Evolutionary conservation across 2,888 invertebrate genomes (phyloP), one percentile per base, ranked within the genome.

Genomic region (Eilema caniola): DNA sequence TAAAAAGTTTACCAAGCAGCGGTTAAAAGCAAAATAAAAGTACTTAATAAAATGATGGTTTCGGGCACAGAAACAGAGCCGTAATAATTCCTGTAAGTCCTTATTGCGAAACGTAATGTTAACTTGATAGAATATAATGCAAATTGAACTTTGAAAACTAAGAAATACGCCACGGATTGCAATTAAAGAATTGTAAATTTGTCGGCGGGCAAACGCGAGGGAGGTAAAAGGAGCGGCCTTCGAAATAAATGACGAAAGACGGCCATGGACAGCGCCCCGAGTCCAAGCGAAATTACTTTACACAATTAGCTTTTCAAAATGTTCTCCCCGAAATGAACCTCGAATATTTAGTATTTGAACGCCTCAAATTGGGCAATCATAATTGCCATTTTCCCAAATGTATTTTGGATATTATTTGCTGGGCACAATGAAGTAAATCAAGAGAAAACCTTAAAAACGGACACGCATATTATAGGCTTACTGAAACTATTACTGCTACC

Each of bases 301-400:
- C 83, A 86, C 89, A 91, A 92, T 91, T 91, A 91, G 88, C 89
- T 87, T 85, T 86, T 79, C 80, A 81, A 85, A 90, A 89, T 85
- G 86, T 87, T 85, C 83, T 77, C 76, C 77, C 71, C 69, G 75
- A 77, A 80, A 84, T 85, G 83, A 84, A 84, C 76, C 77, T 80
- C 67, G 76, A 82, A 84, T 77, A 78, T 74, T 83, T 74, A 70
- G 75, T 77, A 76, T 78, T 81, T 75, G 60, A 75, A 79, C 14
- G 12, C 28, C n/a, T 53, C n/a, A 53, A 53, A 53, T 53, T 53
- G 1, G 53, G 10, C n/a, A 53, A n/a, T 53, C 53, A 53, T n/a
- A 53, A n/a, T 53, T 53, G n/a, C 53, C 53, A 20, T 53, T n/a
- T 53, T 53, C n/a, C 5, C 28, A 28, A 28, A 28, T 28, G n/a